Conservation (phyloP, 2,888 invertebrate genomes). For the Cerastis rubricosa region DNA sequence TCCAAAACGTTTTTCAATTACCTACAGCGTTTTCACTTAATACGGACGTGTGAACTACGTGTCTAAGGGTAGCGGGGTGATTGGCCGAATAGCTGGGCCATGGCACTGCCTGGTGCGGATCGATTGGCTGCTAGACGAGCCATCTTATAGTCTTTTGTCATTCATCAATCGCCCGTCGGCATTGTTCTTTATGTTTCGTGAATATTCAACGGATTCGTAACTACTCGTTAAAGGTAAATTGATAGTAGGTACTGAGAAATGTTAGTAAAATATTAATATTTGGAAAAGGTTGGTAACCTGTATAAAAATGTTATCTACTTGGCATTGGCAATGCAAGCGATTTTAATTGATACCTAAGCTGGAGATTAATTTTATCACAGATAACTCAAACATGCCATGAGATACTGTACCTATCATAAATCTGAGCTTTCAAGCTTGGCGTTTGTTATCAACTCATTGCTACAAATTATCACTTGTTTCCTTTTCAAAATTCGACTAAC, state of each 20-base stretch:
- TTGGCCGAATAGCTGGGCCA: constrained; percentile 84
- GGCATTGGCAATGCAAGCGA: constrained; percentile 15
- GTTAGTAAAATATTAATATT: constrained; percentile 16
- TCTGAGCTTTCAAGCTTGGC: constrained; percentile 35
- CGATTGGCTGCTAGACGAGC: constrained; percentile 78
- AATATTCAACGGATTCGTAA: constrained; percentile 54
- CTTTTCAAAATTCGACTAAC: constrained; percentile 2
- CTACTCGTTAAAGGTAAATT: constrained; percentile 24
- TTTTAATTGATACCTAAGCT: constrained; percentile 29
- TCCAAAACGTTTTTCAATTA: constrained; percentile 23
- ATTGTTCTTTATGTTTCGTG: constrained; percentile 63
- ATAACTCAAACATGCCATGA: constrained; percentile 29
- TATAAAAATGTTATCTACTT: constrained; percentile 29
- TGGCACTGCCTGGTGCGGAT: constrained; percentile 84
- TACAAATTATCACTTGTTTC: neutral
- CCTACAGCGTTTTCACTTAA: constrained; percentile 29
- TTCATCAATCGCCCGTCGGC: constrained; percentile 72
- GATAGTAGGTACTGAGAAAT: neutral
- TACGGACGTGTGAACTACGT: constrained; percentile 69
- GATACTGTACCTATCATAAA: constrained; percentile 35
- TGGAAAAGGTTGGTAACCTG: neutral
- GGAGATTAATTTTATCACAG: constrained; percentile 53
- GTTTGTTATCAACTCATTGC: constrained; percentile 8
- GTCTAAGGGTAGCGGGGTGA: constrained; percentile 80
- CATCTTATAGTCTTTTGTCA: constrained; percentile 80